Base-by-base conservation (phyloP, 2,797 vertebrate genomes). In the Sternotherus odoratus region DNA sequence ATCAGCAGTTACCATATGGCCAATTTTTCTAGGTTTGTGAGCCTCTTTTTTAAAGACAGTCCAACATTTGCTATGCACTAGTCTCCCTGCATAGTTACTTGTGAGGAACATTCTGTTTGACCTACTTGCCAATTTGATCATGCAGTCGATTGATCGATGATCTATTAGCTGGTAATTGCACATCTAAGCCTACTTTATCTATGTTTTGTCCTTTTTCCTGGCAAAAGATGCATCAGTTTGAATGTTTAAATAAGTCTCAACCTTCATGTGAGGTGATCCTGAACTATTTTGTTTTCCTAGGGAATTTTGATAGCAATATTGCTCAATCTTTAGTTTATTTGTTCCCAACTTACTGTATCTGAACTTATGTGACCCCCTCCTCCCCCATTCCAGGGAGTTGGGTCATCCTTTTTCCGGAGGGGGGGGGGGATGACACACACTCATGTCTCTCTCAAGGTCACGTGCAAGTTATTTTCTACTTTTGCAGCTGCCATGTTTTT, bases 181-280 rank as follows among this genome's bases (percentile, higher is more conserved):
- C 19, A 80, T 88, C 63, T 82, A 90, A 90, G 83, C 1, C 4
- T 8, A n/a, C 83, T 90, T 95, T 83, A 85, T n/a, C 39, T 46
- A 28, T 30, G n/a, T 53, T 77, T 75, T 78, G 0, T 15, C 60
- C 54, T 69, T 48, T 72, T 72, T 83, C 39, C 16, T 72, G 82
- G n/a, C 63, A 74, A 51, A 39, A 72, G 82, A 57, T 57, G 49
- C 17, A 83, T 74, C 63, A 54, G 9, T 43, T 33, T 36, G 82
- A 74, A 21, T 28, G 16, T 51, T 83, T 50, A 39, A 51, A 33
- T n/a, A 66, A 49, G 80, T 82, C 30, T 50, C 48, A 49, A 39
- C 43, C 43, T 82, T 60, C 53, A 60, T 63, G 28, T 24, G 30
- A 13, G 8, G 33, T 82, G 30, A 13, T 87, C 81, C 86, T 19